Evolutionary conservation across 2,113 vertebrate genomes (phyloP), one percentile per base, ranked within the genome.

Genomic region (Cephalopterus ornatus): DNA sequence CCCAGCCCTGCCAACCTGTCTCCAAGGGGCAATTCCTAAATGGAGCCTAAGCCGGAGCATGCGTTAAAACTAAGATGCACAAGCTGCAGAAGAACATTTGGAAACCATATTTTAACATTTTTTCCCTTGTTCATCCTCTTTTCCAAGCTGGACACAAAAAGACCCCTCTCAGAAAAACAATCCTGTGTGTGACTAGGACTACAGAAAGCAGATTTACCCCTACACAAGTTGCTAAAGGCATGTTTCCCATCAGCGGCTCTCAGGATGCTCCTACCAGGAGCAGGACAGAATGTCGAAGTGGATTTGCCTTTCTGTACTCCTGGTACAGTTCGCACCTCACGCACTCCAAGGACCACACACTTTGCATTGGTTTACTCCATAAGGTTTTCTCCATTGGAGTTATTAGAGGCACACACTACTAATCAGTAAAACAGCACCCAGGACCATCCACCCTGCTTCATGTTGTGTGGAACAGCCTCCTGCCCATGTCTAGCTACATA

Each of bases 121-220:
- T 67, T 78, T 17, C 63, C 55, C 37, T 62, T n/a, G 52, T 19
- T 62, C 66, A 49, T 73, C 70, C 72, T 85, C 58, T 78, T 92
- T 53, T 80, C 37, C n/a, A 42, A 93, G 91, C 78, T 92, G 66
- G 87, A 93, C 56, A 86, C 49, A 94, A 49, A 81, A 86, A 84
- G 56, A 95, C 17, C 19, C n/a, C 61, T 79, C 91, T 88, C 68
- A 87, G 62, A 39, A 89, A 88, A 96, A 89, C 76, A 91, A 18
- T 16, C 19, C 70, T 78, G 83, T 58, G 79, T 87, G 88, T 95
- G 86, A 89, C 88, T 49, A 42, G 1, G 4, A 65, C 53, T 78
- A 87, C 70, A 92, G 65, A 84, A 88, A 65, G 70, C 63, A 91
- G 79, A 83, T 71, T 71, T 91, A 71, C 30, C 68, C 52, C 62